phyloP scores from a whole-genome alignment of 2,797 vertebrate species.

The Syngnathus acus region DNA sequence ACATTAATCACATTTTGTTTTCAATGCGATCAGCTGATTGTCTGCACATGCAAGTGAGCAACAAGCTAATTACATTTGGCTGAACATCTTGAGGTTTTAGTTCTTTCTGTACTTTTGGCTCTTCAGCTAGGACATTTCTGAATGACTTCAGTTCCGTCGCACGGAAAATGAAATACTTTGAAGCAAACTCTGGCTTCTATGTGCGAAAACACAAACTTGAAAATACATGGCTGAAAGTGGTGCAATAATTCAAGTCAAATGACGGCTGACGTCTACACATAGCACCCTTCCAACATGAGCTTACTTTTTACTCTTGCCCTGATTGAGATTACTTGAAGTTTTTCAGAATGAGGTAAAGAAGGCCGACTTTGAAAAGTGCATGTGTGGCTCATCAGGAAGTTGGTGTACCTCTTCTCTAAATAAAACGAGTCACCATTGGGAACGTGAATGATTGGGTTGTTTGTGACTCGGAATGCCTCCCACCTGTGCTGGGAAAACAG shows the following conservation, averaged over 20 bases:
- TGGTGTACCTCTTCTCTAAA: constrained; percentile 5
- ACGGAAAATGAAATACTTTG: neutral
- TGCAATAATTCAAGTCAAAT: neutral
- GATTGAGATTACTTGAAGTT: constrained; percentile 8
- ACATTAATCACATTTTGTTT: neutral
- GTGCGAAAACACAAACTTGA: neutral
- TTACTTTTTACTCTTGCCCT: constrained; percentile 7
- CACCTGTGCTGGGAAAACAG: constrained; percentile 28
- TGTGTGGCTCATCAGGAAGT: constrained; percentile 1
- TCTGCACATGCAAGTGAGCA: neutral
- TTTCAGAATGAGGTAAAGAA: constrained; percentile 12
- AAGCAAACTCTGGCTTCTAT: neutral
- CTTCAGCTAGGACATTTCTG: neutral
- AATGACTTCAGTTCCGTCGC: neutral
- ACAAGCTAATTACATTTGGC: neutral
- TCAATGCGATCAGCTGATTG: neutral
- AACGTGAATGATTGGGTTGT: constrained; percentile 26
- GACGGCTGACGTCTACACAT: neutral
- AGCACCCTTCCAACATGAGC: neutral
- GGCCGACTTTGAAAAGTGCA: neutral
- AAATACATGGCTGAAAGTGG: neutral
- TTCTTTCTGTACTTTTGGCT: neutral
- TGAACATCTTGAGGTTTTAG: neutral
- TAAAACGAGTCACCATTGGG: neutral
- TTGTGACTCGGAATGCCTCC: constrained; percentile 14